These are phyloP conservation scores for Drosophila takahashii DNA, from an alignment of 1,140 invertebrate genomes.

Conservation along the genomic window DNA sequence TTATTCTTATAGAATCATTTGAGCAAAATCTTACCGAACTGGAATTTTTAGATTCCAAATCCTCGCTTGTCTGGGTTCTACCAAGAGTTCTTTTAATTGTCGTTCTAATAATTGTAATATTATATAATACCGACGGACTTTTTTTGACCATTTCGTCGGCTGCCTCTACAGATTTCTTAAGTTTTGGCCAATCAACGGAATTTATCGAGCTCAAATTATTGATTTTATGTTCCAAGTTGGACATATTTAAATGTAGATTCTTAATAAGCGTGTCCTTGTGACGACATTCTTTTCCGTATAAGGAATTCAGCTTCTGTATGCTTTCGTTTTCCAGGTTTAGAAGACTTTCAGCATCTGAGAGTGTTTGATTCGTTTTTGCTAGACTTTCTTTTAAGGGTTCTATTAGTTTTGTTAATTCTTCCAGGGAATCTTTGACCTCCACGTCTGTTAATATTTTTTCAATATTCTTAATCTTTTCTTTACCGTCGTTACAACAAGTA, in stretches of 20 bases:
- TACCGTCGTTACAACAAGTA: background rate
- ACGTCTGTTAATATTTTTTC: background rate
- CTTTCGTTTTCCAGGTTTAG: background rate
- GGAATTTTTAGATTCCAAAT: background rate
- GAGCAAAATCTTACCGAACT: background rate
- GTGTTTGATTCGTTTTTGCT: background rate
- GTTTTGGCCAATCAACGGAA: background rate
- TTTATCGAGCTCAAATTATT: background rate
- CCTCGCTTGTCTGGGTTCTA: background rate
- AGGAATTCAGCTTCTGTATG: background rate
- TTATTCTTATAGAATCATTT: background rate
- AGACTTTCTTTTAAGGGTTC: background rate
- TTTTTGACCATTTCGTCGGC: background rate
- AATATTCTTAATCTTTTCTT: background rate
- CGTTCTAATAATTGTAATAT: background rate
- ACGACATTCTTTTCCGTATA: background rate
- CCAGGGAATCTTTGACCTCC: background rate
- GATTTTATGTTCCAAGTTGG: slow-evolving; percentile 9
- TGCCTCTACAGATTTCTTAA: background rate
- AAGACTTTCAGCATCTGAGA: background rate
- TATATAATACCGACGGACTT: background rate
- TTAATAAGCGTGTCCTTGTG: background rate
- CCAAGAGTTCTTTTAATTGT: background rate
- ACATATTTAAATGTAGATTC: background rate
- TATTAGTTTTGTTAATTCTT: background rate